Percentiles rank a stretch among this genome's conserved stretches.
Conservation (phyloP, 2,797 vertebrate species). For the Gymnopithys bicolor region DNA sequence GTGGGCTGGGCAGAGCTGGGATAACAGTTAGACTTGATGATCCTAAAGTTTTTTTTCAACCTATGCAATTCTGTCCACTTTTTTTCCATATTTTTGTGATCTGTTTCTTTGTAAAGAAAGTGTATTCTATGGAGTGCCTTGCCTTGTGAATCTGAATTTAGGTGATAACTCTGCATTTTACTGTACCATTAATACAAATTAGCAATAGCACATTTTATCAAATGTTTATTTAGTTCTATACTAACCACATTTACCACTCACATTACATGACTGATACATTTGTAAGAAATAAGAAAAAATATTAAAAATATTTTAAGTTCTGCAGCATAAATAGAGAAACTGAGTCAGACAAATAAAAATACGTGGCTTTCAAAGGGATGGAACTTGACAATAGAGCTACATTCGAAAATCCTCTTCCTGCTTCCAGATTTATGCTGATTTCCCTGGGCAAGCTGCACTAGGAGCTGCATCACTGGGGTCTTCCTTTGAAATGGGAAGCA, state of each 20-base stretch:
- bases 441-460: neutral
- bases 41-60: neutral
- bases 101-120: neutral
- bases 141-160: neutral
- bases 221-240: neutral
- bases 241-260: neutral
- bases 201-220: neutral
- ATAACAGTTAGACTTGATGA: neutral
- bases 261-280: accelerated
- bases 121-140: neutral
- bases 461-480: neutral
- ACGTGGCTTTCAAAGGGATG: neutral
- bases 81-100: neutral
- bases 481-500: neutral
- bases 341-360: neutral
- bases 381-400: neutral
- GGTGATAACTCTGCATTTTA: neutral
- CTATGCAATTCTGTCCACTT: neutral
- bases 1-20: neutral
- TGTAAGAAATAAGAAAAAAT: neutral
- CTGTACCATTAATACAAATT: neutral
- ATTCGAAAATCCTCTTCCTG: neutral
- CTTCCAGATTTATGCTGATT: neutral
- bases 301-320: neutral
- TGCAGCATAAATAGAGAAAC: neutral